Conservation (phyloP, 2,113 vertebrate genomes). For the Pangasianodon gigas region DNA sequence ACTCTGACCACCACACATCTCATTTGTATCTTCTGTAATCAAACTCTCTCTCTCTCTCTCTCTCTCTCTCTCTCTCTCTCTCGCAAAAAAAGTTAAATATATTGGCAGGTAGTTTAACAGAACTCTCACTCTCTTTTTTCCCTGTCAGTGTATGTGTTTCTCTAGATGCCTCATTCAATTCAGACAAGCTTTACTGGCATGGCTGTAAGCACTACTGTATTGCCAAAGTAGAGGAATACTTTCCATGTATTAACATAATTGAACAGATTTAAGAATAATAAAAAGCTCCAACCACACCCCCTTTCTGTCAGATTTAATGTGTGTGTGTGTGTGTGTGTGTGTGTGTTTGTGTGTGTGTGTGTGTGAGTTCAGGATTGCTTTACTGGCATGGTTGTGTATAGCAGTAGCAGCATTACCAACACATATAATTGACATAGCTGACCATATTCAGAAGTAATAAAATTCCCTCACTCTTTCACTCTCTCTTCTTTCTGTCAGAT, state of each 20-base stretch:
- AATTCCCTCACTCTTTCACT: neutral
- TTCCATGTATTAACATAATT: neutral
- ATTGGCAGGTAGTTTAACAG: neutral
- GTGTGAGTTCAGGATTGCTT: neutral
- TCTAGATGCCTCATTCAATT: neutral
- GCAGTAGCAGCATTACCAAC: neutral
- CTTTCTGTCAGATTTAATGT: neutral
- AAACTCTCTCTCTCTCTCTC: neutral
- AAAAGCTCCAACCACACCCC: neutral
- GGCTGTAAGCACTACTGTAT: neutral
- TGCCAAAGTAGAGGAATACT: neutral
- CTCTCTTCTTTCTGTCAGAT: neutral
- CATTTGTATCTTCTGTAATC: neutral
- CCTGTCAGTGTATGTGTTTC: neutral
- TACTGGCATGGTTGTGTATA: neutral
- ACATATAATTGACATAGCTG: neutral
- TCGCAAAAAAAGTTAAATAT: neutral
- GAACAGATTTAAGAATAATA: constrained; percentile 3
- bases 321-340: neutral
- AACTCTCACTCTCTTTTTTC: neutral
- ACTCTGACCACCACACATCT: neutral
- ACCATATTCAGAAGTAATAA: neutral
- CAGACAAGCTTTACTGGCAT: constrained; percentile 13
- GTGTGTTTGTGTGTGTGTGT: neutral
- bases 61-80: neutral